phyloP scores from a whole-genome alignment of 2,797 vertebrate species.

The Loris lydekkerianus region DNA sequence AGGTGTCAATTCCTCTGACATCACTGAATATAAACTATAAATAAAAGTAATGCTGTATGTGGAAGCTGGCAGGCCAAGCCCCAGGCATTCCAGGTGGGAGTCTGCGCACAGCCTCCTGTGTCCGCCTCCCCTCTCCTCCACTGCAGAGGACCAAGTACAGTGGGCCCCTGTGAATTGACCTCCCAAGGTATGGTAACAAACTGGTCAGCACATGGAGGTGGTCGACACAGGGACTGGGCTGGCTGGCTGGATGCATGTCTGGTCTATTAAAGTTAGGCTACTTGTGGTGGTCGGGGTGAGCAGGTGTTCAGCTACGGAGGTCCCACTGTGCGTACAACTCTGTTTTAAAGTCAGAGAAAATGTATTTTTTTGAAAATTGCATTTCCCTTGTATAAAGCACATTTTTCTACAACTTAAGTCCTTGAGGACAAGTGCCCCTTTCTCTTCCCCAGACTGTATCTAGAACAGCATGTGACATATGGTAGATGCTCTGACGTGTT shows the following conservation, averaged over 20 bases:
- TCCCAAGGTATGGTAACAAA: no score
- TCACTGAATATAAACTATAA: constrained; percentile 68
- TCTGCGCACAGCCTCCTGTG: not conserved
- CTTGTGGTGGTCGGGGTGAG: no score
- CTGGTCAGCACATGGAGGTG: no score
- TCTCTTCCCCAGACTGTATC: not conserved
- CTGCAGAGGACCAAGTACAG: not conserved
- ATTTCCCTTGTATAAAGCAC: not conserved
- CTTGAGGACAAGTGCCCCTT: not conserved
- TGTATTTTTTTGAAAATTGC: not conserved
- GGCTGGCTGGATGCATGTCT: no score
- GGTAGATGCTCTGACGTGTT: rapidly evolving
- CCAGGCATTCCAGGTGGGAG: rapidly evolving
- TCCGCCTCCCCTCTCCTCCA: rapidly evolving
- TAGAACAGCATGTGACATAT: rapidly evolving
- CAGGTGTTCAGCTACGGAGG: no score
- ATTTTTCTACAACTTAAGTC: not conserved
- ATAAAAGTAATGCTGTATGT: constrained; percentile 67
- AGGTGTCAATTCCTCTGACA: constrained; percentile 79
- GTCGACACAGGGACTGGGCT: no score
- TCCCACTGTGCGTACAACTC: no score
- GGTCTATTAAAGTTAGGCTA: no score
- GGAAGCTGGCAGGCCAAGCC: not conserved
- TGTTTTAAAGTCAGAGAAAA: not conserved
- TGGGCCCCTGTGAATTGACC: no score